Base-by-base conservation (phyloP, 2,797 vertebrate genomes). In the Champsocephalus gunnari region DNA sequence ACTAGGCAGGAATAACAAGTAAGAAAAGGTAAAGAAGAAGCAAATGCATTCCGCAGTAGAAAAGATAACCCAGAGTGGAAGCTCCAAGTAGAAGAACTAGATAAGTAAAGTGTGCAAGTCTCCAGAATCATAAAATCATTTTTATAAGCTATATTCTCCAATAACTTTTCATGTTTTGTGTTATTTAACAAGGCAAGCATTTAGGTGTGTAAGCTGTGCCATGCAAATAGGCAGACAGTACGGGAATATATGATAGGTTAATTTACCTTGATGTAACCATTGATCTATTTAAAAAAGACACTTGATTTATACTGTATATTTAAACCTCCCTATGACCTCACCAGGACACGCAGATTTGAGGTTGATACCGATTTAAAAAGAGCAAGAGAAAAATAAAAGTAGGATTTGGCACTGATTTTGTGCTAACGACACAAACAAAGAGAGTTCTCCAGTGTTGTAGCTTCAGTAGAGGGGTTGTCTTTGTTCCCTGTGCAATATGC, bases 1-100 rank as follows among this genome's bases (percentile, higher is more conserved):
- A 81, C 83, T 85, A 89, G 82, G 68, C 44, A 50, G 28, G 65
- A 77, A 55, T 34, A 64, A 66, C 44, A 66, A 64, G 51, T 45
- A 47, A 28, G 41, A 65, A 66, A 81, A 60, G 59, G 56, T 19
- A 61, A 61, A 81, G n/a, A 32, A 57, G 65, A 32, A 75, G 55
- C 28, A 62, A 75, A 66, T 53, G 70, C 43, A 73, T 65, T 79
- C 43, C 59, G 57, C n/a, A 68, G 50, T 44, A 84, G 51, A 12
- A 78, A 28, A 59, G 16, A 60, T 9, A 34, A 59, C 5, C 62
- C 10, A 71, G 9, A 51, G 57, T 54, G n/a, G 32, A 10, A 12
- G 16, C 16, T 57, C 6, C 11, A 2, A 55, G 34, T 34, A 34
- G 34, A 34, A 34, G 34, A 34, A 60, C 32, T 28, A 28, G 3